Conservation (phyloP, 2,888 invertebrate genomes). For the Hyalella azteca region DNA sequence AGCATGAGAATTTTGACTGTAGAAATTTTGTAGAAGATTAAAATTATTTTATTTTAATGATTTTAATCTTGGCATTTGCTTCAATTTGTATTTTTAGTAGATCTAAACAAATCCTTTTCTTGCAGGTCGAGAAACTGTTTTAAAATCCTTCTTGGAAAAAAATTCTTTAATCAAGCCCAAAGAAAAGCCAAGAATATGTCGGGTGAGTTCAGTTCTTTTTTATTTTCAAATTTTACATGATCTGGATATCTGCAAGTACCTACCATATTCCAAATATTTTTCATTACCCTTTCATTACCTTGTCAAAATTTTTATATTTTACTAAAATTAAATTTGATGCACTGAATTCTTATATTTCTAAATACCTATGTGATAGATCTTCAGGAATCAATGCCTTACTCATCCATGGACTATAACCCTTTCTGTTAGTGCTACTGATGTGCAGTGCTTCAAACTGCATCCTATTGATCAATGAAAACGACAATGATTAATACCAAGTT, state of each 20-base stretch:
- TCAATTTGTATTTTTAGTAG: too few species aligned
- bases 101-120: too few species aligned
- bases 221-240: background rate
- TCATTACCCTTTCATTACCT: background rate
- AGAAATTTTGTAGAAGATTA: too few species aligned
- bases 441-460: background rate
- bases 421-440: background rate
- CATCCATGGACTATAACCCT: background rate
- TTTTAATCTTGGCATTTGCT: too few species aligned
- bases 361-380: background rate
- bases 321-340: background rate
- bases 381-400: background rate
- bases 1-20: too few species aligned
- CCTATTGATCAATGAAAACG: background rate
- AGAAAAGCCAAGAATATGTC: constrained; percentile 1
- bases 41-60: too few species aligned
- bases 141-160: background rate
- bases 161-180: background rate
- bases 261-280: too few species aligned
- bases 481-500: background rate
- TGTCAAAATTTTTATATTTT: background rate
- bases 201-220: background rate
- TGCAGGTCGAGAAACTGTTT: background rate
- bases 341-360: background rate
- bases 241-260: background rate